Base-by-base conservation (phyloP, 2,888 invertebrate species). In the Acronicta leporina region DNA sequence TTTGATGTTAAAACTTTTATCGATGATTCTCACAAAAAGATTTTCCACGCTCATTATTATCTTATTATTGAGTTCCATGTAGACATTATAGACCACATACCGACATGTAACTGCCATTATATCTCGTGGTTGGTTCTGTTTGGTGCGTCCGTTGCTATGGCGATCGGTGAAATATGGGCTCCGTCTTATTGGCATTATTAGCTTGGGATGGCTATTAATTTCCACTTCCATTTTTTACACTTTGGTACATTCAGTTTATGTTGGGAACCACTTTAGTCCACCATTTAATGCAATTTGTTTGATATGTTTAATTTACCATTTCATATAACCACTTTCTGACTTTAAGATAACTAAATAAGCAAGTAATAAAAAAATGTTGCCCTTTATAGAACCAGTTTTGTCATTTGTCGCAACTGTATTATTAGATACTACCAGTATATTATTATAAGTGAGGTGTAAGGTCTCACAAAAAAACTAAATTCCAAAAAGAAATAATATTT, bases 111-210 rank as follows among this genome's bases (percentile, higher is more conserved):
- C 52, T 57, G 48, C 66, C 68, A 77, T 68, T 81, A 74, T 79
- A 70, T 80, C 76, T 75, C 61, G 62, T 64, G 68, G 71, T 68
- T 71, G 72, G 73, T 77, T 81, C 84, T 94, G 94, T 94, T 94
- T 93, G 91, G 89, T 82, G 80, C 85, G 84, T 75, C 79, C 63
- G 92, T 93, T 87, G 75, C 87, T 86, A 90, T 88, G 83, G 86
- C 84, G 81, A 92, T 93, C 78, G 77, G 88, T 93, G 91, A 92
- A 92, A 89, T 92, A 93, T 92, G 87, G 87, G 81, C 84, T 76
- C 85, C 84, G 92, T 90, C 91, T 90, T 86, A 88, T 87, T 85
- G 85, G 88, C 80, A 88, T 87, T 91, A 92, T 92, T 90, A 91
- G 85, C 85, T 81, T 88, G 89, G 89, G 89, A 91, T 91, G 20